Base-by-base conservation (phyloP, 2,797 vertebrate genomes). In the Sebastes trivittatus region DNA sequence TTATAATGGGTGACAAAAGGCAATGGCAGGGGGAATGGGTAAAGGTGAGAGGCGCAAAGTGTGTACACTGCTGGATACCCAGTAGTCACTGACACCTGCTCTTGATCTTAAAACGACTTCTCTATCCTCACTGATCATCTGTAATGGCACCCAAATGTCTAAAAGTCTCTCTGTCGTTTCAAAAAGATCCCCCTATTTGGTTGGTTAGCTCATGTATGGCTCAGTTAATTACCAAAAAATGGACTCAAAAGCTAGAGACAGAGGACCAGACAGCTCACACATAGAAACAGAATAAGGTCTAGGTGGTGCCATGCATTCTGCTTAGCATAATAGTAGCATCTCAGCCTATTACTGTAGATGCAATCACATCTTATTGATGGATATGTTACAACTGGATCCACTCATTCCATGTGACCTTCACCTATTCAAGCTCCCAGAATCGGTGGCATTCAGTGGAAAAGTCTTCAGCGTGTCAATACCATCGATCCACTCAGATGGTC, bases 1-100 rank as follows among this genome's bases (percentile, higher is more conserved):
- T 98, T 97, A 96, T 97, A 98, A 99, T 97, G 96, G 96, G 94
- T 95, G 94, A 94, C 96, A 96, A 96, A 97, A 96, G 94, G 94
- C 92, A 92, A 94, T 87, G 87, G 82, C 88, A 82, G 78, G 82
- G 71, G 82, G 65, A 88, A 82, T 81, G 87, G 96, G 92, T 96
- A 95, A 96, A 96, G 96, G 96, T 95, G 97, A 96, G 95, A 95
- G 94, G 94, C 95, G 94, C 96, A 96, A 18, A 49, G 36, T 58
- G 54, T 81, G 52, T 42, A 58, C 27, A 27, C 30, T 42, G 78
- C 64, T 42, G 59, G 71, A 76, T 77, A 83, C 62, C 36, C 34
- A 77, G 82, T 55, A 71, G 64, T 75, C 63, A 73, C 29, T 36
- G 65, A 85, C 78, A 85, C 92, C 84, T 92, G 90, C 84, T 91